Base-by-base conservation (phyloP, 2,113 vertebrate species). In the Drymodes brunneopygia region DNA sequence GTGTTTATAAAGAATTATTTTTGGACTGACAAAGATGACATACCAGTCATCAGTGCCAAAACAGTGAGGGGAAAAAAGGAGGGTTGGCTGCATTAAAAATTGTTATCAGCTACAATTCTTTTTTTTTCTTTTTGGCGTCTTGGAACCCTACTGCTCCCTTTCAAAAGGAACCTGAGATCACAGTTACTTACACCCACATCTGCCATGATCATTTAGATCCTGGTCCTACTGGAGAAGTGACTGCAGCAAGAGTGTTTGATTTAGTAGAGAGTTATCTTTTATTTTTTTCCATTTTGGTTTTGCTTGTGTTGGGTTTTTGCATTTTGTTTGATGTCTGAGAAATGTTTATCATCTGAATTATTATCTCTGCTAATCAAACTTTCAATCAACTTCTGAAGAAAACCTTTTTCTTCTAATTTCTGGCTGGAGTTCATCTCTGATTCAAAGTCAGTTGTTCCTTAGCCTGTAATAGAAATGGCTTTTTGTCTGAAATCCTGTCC, bases 261-360 rank as follows among this genome's bases (percentile, higher is more conserved):
- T 83, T 77, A 83, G 71, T 61, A 84, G 77, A 75, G 57, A 70
- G 24, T 64, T 88, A 94, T 90, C 81, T 86, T 90, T 42, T 70
- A 36, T 18, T 82, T 82, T 77, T 14, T 70, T 88, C 79, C 86
- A 0, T 93, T 69, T 85, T 84, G 11, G n/a, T 40, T 84, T 61
- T 77, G 18, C 42, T 44, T 92, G 24, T 70, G n/a, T 67, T 71
- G 36, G 2, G 1, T 33, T 67, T 94, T 88, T 92, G 15, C 18
- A 38, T 86, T 75, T 87, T 86, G 24, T 91, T 91, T 95, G 45
- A 88, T 92, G 82, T 92, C 82, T 78, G 71, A 62, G 20, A 90
- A 92, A 90, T 92, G 51, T 86, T 95, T 96, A 88, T 74, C 35
- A 31, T 74, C 75, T 56, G 23, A 81, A 42, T 72, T 94, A 82